Evolutionary conservation across 2,888 invertebrate species (phyloP).

Genomic region (Rhogogaster chlorosoma): DNA sequence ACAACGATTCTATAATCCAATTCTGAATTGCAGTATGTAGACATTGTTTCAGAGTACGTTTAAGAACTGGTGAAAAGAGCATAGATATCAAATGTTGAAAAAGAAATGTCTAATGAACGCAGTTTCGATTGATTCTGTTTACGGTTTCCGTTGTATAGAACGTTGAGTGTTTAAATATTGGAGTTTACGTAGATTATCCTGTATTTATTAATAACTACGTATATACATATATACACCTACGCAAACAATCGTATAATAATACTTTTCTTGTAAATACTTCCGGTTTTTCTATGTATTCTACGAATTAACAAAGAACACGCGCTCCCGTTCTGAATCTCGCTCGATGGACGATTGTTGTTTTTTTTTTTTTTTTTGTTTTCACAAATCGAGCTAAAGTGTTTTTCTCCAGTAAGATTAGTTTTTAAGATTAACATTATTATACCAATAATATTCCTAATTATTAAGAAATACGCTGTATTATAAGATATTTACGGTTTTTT

Average conservation of each 20-base stretch:
- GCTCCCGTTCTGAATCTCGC: conserved; percentile 49
- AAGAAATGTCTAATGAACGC: not conserved
- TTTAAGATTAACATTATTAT: conserved; percentile 60
- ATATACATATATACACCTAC: not conserved
- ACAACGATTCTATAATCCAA: not conserved
- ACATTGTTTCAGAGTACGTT: not conserved
- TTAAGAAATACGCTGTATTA: conserved; percentile 68
- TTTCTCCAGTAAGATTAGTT: conserved; percentile 54
- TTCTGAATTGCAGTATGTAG: not conserved
- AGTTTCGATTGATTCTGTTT: conserved; percentile 6
- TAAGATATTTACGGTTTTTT: conserved; percentile 63
- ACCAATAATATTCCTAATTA: conserved; percentile 69
- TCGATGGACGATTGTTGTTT: conserved; percentile 44
- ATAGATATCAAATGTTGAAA: not conserved
- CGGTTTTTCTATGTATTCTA: conserved; percentile 50
- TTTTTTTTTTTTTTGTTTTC: conserved; percentile 55
- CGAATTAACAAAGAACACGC: conserved; percentile 47
- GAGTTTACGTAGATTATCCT: conserved; percentile 25
- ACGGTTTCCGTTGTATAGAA: conserved; percentile 21
- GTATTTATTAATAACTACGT: conserved; percentile 36
- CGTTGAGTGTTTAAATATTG: conserved; percentile 22
- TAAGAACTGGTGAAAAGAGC: not conserved
- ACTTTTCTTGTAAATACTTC: conserved; percentile 51
- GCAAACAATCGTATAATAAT: conserved; percentile 27
- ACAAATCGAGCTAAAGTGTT: conserved; percentile 47